Base-by-base conservation (phyloP, 2,888 invertebrate species). In the Aphidoletes aphidimyza region DNA sequence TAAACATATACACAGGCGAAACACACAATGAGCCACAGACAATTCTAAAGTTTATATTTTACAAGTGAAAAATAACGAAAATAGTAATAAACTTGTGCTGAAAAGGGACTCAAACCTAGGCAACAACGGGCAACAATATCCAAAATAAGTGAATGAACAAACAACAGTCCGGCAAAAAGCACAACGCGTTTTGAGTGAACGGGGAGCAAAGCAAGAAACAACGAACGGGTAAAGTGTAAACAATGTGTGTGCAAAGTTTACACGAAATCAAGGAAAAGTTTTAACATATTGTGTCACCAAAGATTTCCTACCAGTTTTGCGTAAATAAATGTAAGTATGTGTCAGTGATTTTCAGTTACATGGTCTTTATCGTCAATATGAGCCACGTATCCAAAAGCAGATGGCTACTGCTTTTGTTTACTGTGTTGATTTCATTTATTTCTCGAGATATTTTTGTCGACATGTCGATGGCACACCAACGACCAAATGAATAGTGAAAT, bases 231-330 rank as follows among this genome's bases (percentile, higher is more conserved):
- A n/a, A 81, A 37, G 37, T 81, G 81, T 81, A 81, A 81, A 81
- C 81, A 81, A 81, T 81, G 81, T 81, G n/a, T n/a, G 81, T 81
- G 81, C 81, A 37, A 36, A 81, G 37, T 81, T 81, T 37, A 81
- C 81, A 81, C 81, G 37, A 81, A 81, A 81, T 78, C 78, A 34
- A 78, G 78, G n/a, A 78, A 78, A 78, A 78, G 37, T 81, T 81
- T 81, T 37, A 81, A 81, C 81, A 81, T 81, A 81, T 81, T 81
- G 81, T 81, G 81, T 81, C 81, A 81, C 81, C 81, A 81, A 81
- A 81, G 81, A 81, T 37, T 81, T 81, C 11, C 81, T 37, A 81
- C 37, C 37, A 81, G 81, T 81, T 37, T n/a, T 81, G 81, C 81
- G 36, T 81, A 81, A 37, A 81, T 81, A 37, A 22, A 81, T 37